phyloP scores from a whole-genome alignment of 2,797 vertebrate species.

The Apogon hyalosoma region DNA sequence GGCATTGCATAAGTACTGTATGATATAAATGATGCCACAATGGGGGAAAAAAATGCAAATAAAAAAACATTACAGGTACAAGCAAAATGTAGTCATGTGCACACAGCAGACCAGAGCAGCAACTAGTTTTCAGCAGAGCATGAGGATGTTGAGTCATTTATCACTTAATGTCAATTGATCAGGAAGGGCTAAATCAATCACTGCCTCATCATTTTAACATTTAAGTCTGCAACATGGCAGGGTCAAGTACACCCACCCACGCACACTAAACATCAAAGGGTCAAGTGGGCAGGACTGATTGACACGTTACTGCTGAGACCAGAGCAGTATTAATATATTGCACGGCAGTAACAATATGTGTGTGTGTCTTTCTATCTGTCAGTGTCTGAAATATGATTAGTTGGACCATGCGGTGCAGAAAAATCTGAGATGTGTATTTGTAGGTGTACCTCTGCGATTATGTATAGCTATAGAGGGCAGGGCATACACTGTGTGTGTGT shows the following conservation, averaged over 20 bases:
- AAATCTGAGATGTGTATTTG: constrained; percentile 34
- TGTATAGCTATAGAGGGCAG: constrained; percentile 33
- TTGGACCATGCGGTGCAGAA: constrained; percentile 9
- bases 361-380: constrained; percentile 8
- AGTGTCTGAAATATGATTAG: constrained; percentile 34
- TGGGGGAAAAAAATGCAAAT: too few relatives aligned
- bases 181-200: constrained; percentile 46
- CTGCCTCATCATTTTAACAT: constrained; percentile 51
- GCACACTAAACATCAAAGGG: constrained; percentile 15
- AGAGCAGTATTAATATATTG: constrained; percentile 27
- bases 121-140: not conserved
- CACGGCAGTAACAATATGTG: constrained; percentile 18
- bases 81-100: too few relatives aligned
- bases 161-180: constrained; percentile 36
- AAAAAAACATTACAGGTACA: too few relatives aligned
- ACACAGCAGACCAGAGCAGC: not conserved
- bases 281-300: constrained; percentile 35
- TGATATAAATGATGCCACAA: too few relatives aligned
- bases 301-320: constrained; percentile 35
- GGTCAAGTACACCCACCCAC: constrained; percentile 27
- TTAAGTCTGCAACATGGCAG: constrained; percentile 22
- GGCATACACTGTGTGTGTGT: constrained; percentile 4
- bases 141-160: constrained; percentile 21
- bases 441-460: constrained; percentile 24
- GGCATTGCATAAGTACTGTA: too few relatives aligned